phyloP scores from a whole-genome alignment of 2,797 vertebrate genomes.

The Rhinichthys osculus region DNA sequence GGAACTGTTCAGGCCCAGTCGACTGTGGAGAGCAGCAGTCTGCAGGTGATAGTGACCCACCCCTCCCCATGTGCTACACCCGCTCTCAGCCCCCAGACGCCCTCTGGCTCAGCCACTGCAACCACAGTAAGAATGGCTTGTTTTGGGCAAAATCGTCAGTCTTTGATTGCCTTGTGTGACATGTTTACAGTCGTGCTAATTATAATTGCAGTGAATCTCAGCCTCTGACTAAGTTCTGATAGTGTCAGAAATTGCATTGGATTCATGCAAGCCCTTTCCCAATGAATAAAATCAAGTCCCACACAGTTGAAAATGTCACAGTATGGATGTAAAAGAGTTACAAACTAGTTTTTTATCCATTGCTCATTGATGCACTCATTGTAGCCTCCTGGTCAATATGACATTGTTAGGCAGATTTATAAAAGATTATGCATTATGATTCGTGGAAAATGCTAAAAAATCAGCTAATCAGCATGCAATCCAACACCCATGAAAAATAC shows the following conservation, averaged over 20 bases:
- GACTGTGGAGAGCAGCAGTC: constrained; percentile 65
- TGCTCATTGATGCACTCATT: not conserved
- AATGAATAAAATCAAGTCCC: not conserved
- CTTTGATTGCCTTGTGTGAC: not conserved
- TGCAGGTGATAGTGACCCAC: constrained; percentile 81
- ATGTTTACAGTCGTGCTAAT: not conserved
- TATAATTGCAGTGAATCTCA: not conserved
- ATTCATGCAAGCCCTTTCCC: not conserved
- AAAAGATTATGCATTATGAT: not conserved
- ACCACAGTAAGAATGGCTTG: constrained; percentile 25
- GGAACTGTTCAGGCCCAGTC: constrained; percentile 60
- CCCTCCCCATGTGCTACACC: constrained; percentile 78
- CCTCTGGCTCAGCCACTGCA: constrained; percentile 60
- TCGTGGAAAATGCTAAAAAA: not conserved
- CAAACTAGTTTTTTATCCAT: not conserved
- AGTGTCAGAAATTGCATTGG: not conserved
- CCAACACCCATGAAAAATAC: constrained; percentile 19
- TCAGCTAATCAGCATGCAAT: not conserved
- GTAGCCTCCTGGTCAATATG: not conserved
- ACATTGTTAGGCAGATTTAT: not conserved
- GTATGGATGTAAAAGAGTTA: not conserved
- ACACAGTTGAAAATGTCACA: not conserved
- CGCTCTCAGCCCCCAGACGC: constrained; percentile 77
- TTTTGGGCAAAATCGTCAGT: not conserved
- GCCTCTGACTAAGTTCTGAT: not conserved